Evolutionary conservation across 2,888 invertebrate genomes (phyloP), one percentile per base, ranked within the genome.

Genomic region (Drosophila merina): DNA sequence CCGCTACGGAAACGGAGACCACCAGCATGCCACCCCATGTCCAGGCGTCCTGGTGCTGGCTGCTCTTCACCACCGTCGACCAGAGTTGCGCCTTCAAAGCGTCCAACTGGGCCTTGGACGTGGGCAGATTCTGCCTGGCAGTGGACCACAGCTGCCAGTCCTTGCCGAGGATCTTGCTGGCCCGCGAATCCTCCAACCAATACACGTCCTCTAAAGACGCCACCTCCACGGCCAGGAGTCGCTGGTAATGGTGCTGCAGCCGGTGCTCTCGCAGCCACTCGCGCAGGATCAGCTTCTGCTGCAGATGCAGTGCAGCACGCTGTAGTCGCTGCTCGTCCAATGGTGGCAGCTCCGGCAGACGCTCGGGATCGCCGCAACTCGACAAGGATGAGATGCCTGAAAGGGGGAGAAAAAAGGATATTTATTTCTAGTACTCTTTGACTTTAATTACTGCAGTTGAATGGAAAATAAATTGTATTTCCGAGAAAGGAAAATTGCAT

Each of bases 1-100:
- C 97, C 82, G 97, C 97, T 81, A 97, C 96, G 52, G 96, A 96
- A 82, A 97, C 96, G 25, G 97, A 97, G 74, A 97, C 97, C 79
- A 97, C 96, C 92, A 97, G 92, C 97, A 97, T 97, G 55, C 97
- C 97, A 94, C 96, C 96, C 96, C 96, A 96, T 90, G 96, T 96
- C 96, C 97, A 97, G 52, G 96, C 96, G 93, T 96, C 96, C 90
- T 96, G 96, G 88, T 97, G 96, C 89, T 95, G 95, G 90, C 96
- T 96, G 83, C 94, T 95, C 92, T 96, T 97, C 55, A 96, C 97
- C 54, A 96, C 97, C 52, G 95, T 95, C 72, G 95, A 96, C 97
- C 96, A 97, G 26, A 97, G 93, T 88, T 96, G 96, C 1, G 95
- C 94, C 91, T 97, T 97, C 42, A 97, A 92, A 38, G 94, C 93